Percentiles rank a stretch among this genome's conserved stretches.
Evolutionary conservation across 2,888 invertebrate genomes (phyloP).

Genomic region (Isoperla grammatica): DNA sequence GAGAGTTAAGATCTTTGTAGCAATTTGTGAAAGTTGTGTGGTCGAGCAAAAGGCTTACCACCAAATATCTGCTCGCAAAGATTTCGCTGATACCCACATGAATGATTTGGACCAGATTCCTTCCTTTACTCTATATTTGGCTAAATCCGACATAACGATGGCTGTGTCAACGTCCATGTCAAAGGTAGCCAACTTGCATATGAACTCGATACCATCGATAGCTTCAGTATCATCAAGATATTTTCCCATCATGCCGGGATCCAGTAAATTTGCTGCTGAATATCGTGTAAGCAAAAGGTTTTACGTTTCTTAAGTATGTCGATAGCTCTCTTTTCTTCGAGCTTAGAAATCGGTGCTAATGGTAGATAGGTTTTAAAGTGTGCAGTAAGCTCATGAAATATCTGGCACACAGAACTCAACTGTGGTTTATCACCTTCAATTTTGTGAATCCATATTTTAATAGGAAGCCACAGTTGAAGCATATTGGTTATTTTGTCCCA

Average conservation of each 20-base stretch:
- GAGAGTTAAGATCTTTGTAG: slow-evolving; percentile 31
- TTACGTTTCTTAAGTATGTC: slow-evolving; percentile 30
- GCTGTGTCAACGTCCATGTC: background rate
- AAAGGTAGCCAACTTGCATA: background rate
- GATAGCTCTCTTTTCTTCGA: slow-evolving; percentile 14
- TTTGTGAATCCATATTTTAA: slow-evolving; percentile 31
- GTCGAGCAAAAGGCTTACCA: slow-evolving; percentile 31
- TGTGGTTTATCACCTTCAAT: slow-evolving; percentile 32
- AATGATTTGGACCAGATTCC: background rate
- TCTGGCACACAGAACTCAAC: slow-evolving; percentile 31
- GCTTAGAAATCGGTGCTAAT: background rate
- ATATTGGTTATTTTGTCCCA: slow-evolving; percentile 29
- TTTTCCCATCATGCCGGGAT: slow-evolving; percentile 32
- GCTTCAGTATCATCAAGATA: slow-evolving; percentile 10
- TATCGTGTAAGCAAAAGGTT: slow-evolving; percentile 28
- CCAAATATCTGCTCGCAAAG: slow-evolving; percentile 22
- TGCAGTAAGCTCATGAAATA: slow-evolving; percentile 31
- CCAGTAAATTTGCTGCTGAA: slow-evolving; percentile 35
- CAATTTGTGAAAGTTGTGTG: slow-evolving; percentile 31
- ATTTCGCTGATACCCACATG: background rate
- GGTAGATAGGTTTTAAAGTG: slow-evolving; percentile 31
- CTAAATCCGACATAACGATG: slow-evolving; percentile 3
- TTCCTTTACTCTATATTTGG: background rate
- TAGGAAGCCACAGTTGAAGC: slow-evolving; percentile 28
- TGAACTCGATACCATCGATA: background rate